Evolutionary conservation across 1,140 invertebrate species (phyloP).

Genomic region (Ganaspis sp.): DNA sequence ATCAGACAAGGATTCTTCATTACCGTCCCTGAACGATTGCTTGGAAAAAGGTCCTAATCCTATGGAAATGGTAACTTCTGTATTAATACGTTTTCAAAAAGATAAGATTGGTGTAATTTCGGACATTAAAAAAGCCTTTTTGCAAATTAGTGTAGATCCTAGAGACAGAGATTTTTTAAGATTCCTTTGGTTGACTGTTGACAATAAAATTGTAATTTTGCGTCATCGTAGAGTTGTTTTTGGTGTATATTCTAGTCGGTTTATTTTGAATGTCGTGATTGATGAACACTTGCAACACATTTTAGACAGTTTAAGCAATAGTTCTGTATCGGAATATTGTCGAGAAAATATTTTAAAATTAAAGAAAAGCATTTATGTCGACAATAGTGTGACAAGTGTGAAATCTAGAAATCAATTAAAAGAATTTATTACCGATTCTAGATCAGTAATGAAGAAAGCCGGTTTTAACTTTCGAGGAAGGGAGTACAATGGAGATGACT

Average conservation of each 20-base stretch:
- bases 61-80: not conserved
- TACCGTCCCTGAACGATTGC: conserved; percentile 57
- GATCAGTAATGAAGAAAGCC: not conserved
- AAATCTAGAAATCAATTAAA: not conserved
- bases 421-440: too few relatives aligned
- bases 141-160: conserved; percentile 24
- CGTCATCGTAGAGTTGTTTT: conserved; percentile 50
- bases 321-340: not conserved
- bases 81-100: conserved; percentile 66
- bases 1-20: conserved; percentile 38
- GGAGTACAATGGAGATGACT: not conserved
- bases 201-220: conserved; percentile 15
- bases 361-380: not conserved
- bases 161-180: conserved; percentile 10
- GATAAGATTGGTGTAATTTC: conserved; percentile 39
- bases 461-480: conserved; percentile 27
- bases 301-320: not conserved
- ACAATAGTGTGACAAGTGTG: not conserved
- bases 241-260: conserved; percentile 40
- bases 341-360: not conserved
- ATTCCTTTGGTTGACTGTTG: conserved; percentile 6
- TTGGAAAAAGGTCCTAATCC: conserved; percentile 58
- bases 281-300: conserved; percentile 8
- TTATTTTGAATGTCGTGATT: conserved; percentile 17
- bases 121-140: conserved; percentile 49